Percentiles rank a stretch among this genome's conserved stretches.
Conservation (phyloP, 2,113 vertebrate genomes). For the Antechinus flavipes region DNA sequence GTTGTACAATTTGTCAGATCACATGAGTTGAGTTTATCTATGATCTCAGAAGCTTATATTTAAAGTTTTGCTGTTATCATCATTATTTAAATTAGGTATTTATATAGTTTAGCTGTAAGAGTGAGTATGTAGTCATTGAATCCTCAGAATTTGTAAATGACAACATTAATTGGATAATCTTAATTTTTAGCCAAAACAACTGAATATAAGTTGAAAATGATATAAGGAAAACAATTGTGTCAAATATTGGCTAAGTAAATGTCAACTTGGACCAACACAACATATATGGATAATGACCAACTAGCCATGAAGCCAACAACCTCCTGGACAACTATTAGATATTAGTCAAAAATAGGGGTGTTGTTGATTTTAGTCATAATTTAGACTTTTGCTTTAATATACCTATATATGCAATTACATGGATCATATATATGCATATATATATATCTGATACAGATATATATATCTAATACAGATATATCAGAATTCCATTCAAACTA, state of each 20-base stretch:
- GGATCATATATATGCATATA: neutral
- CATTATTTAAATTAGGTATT: neutral
- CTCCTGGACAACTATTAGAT: neutral
- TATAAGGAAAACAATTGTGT: neutral
- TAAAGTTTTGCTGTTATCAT: neutral
- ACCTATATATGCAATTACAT: too few species aligned
- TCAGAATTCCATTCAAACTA: neutral
- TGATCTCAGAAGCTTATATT: neutral
- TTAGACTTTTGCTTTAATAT: constrained; percentile 2
- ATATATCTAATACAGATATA: neutral
- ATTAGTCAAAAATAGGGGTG: neutral
- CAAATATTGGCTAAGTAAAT: neutral
- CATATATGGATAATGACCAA: neutral
- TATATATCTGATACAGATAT: neutral
- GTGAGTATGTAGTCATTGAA: neutral
- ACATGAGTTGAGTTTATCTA: neutral
- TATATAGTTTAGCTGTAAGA: neutral
- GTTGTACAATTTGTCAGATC: neutral
- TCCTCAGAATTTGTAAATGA: neutral
- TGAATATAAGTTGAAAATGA: neutral
- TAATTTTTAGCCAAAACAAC: neutral
- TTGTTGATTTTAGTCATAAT: neutral
- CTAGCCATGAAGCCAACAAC: neutral
- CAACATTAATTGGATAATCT: neutral
- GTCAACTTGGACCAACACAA: neutral